Conservation (phyloP, 1,140 invertebrate species). For the Chrysopa pallens region DNA sequence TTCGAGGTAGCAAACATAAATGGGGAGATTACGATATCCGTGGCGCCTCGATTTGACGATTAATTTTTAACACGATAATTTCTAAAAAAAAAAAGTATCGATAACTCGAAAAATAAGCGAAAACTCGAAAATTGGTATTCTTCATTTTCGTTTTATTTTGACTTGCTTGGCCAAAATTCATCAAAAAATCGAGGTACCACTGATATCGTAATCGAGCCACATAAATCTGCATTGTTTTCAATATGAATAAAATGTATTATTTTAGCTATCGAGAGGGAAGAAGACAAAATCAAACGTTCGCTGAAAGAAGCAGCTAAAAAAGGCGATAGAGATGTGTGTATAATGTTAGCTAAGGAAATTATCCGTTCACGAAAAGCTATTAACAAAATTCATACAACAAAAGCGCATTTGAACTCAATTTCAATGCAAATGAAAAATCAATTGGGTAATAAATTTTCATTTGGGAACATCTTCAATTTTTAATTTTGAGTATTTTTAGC, state of each 20-base stretch:
- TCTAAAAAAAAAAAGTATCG: no score
- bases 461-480: background rate
- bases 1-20: conserved; percentile 45
- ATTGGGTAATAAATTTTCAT: conserved; percentile 39
- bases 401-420: conserved; percentile 95
- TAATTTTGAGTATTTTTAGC: conserved; percentile 5
- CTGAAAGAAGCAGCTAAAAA: conserved; percentile 94
- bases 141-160: no score
- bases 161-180: no score
- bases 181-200: no score
- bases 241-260: conserved; percentile 5
- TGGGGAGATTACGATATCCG: conserved; percentile 7
- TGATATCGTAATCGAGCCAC: conserved; percentile 16
- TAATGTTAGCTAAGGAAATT: conserved; percentile 90
- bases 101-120: no score
- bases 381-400: conserved; percentile 82
- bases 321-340: conserved; percentile 85
- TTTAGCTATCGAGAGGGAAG: conserved; percentile 83
- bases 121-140: no score
- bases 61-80: no score
- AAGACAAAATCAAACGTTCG: conserved; percentile 88
- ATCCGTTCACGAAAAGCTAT: conserved; percentile 78
- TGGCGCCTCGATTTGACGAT: no score
- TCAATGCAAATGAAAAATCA: conserved; percentile 98
- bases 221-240: conserved; percentile 4